Evolutionary conservation across 2,888 invertebrate species (phyloP).

Genomic region (Tyria jacobaeae): DNA sequence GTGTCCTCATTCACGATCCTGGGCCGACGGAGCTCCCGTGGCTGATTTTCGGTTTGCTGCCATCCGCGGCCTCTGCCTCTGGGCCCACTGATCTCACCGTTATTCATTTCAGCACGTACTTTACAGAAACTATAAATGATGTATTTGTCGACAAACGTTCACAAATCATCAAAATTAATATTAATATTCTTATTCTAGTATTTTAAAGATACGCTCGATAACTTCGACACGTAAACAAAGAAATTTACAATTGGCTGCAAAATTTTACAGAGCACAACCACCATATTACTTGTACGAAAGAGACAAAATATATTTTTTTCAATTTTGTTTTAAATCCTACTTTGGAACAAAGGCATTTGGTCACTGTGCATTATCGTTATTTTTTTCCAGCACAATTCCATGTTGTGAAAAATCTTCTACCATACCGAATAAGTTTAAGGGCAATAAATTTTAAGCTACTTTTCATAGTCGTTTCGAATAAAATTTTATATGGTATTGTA

Average conservation of each 20-base stretch:
- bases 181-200: constrained; percentile 38
- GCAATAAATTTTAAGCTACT: too few species aligned
- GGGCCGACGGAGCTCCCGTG: constrained; percentile 81
- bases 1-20: constrained; percentile 70
- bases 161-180: constrained; percentile 64
- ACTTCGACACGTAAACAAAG: constrained; percentile 86
- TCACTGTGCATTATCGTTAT: constrained; percentile 13
- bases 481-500: too few species aligned
- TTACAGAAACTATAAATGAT: constrained; percentile 50
- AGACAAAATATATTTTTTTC: constrained; percentile 42
- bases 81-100: constrained; percentile 82
- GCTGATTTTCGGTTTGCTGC: constrained; percentile 80
- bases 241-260: constrained; percentile 71
- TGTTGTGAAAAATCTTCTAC: too few species aligned
- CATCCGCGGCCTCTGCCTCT: constrained; percentile 84
- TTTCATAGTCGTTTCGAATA: too few species aligned
- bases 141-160: constrained; percentile 66
- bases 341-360: constrained; percentile 27
- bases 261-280: constrained; percentile 73
- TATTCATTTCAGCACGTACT: constrained; percentile 79
- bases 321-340: constrained; percentile 8
- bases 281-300: constrained; percentile 74
- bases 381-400: too few species aligned
- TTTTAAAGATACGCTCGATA: constrained; percentile 51
- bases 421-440: too few species aligned